These are phyloP conservation scores for Arctocebus calabarensis DNA, from an alignment of 2,797 vertebrate species.

Conservation along the genomic window DNA sequence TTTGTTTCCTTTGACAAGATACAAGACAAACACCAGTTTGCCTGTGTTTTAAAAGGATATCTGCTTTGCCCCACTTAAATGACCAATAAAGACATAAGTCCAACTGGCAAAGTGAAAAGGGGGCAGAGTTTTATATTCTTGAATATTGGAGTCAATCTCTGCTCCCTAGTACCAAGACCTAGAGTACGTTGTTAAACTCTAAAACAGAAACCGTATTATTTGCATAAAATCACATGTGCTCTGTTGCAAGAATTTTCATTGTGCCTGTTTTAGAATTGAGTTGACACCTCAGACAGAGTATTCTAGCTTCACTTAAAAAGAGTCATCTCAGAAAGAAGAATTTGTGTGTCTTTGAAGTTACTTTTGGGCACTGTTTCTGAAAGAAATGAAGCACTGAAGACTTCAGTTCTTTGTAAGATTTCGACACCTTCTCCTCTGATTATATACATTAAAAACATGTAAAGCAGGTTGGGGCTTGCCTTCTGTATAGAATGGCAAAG, in stretches of 20 bases:
- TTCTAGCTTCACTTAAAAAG: slow-evolving; percentile 58
- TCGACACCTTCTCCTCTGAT: background rate
- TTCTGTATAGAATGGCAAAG: background rate
- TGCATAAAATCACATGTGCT: background rate
- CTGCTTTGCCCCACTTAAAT: too few relatives aligned
- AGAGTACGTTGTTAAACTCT: background rate
- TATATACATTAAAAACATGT: background rate
- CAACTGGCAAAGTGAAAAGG: too few relatives aligned
- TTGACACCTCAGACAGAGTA: background rate
- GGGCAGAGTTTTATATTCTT: background rate
- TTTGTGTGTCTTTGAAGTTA: slow-evolving; percentile 53
- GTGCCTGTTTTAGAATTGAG: slow-evolving; percentile 57
- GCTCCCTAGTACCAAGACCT: background rate
- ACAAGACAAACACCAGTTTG: too few relatives aligned
- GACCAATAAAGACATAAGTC: too few relatives aligned
- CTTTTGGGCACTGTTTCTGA: slow-evolving; percentile 44
- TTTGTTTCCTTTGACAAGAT: too few relatives aligned
- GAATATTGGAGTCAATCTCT: background rate
- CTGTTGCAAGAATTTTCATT: slow-evolving; percentile 44
- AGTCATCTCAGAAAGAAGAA: background rate
- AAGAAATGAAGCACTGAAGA: slow-evolving; percentile 15
- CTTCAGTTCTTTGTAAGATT: background rate
- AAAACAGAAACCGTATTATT: slow-evolving; percentile 27
- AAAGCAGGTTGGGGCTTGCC: background rate
- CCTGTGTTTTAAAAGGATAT: too few relatives aligned